Base-by-base conservation (phyloP, 2,888 invertebrate genomes). In the Nymphalis c-album region DNA sequence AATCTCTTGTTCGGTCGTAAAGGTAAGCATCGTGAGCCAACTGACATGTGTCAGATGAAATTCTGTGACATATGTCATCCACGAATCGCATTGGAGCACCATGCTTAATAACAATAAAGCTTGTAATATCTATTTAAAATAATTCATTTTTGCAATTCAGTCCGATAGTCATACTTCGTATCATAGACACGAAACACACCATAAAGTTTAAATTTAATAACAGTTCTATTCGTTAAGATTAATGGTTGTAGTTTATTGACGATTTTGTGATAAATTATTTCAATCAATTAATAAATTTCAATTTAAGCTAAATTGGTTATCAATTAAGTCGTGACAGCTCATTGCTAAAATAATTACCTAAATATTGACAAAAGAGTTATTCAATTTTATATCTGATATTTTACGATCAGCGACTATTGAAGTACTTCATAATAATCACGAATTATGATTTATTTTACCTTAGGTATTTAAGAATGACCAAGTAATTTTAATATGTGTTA, bases 221-320 rank as follows among this genome's bases (percentile, higher is more conserved):
- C 46, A 51, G 50, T 48, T 45, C 20, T 60, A 60, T 63, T 61
- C 31, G 50, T 48, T 58, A 51, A 64, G 64, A 68, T 68, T 68
- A 60, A 68, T 68, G 58, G 62, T 62, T 60, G 45, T 51, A 58
- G 50, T 69, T 69, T 60, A 69, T 64, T 62, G 64, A 57, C 58
- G 61, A 69, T 58, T 45, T 51, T 60, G 57, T 64, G 71, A 69
- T 69, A 62, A 69, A 69, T 69, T 69, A 62, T 67, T 69, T 63
- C 51, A 63, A 59, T 64, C 46, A 69, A 69, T 67, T 67, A 71
- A 69, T 71, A 71, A 69, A 67, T 69, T 71, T 67, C 69, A 71
- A 71, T 69, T 71, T 64, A 58, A 59, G 64, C 53, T 64, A 64
- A 71, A 71, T 71, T 63, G 69, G 69, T 69, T 71, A 71, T 71